These are phyloP conservation scores for Ornithorhynchus anatinus DNA, from an alignment of 2,113 vertebrate species.

Conservation along the genomic window DNA sequence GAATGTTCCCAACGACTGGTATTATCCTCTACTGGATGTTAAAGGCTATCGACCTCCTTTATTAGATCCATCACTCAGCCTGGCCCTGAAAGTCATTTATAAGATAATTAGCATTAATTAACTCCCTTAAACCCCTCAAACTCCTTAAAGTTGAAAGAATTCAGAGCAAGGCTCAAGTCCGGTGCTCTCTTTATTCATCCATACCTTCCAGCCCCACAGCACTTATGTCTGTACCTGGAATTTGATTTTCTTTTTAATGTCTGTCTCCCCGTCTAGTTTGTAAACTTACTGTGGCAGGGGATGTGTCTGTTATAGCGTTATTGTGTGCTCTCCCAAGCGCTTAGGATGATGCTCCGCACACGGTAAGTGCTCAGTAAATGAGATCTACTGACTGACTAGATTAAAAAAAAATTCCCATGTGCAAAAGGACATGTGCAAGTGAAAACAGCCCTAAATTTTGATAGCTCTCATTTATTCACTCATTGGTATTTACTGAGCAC, in stretches of 20 bases:
- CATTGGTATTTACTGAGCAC: conserved; percentile 33
- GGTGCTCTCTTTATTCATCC: too few species aligned
- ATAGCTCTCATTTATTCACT: conserved; percentile 45
- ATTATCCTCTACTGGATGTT: conserved; percentile 54
- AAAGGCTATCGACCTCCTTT: conserved; percentile 56
- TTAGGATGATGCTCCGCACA: too few species aligned
- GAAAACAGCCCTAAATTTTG: conserved; percentile 51
- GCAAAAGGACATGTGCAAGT: conserved; percentile 26
- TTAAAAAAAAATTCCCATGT: conserved; percentile 27
- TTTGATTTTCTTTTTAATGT: too few species aligned
- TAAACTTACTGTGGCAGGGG: too few species aligned
- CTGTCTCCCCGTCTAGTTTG: too few species aligned
- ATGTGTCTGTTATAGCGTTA: too few species aligned
- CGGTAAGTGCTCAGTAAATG: too few species aligned
- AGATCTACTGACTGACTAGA: conserved; percentile 37
- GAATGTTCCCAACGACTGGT: conserved; percentile 46
- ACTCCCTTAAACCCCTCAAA: conserved; percentile 34
- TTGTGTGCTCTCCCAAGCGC: too few species aligned
- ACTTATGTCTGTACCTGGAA: too few species aligned
- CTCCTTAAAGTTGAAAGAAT: conserved; percentile 25
- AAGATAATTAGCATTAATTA: conserved; percentile 61
- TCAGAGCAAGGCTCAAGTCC: conserved; percentile 19
- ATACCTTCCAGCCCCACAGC: too few species aligned
- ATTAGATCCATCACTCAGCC: conserved; percentile 33
- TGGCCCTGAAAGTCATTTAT: conserved; percentile 47